A percentile compares a stretch with the other conserved stretches of the same genome.
These are phyloP conservation scores for Brachionus angularis DNA, from an alignment of 1,140 invertebrate genomes.

Conservation along the genomic window DNA sequence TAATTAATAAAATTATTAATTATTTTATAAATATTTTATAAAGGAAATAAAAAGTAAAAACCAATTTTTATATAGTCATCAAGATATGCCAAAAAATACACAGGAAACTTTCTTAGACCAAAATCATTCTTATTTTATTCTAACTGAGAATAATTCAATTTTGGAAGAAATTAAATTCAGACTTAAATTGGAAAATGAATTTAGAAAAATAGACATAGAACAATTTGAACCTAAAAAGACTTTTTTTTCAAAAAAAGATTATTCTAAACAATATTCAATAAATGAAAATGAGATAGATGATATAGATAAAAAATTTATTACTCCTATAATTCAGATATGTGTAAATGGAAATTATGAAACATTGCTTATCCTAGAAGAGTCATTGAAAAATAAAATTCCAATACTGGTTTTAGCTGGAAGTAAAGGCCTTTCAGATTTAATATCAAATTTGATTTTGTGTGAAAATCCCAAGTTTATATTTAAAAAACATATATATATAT, in stretches of 20 bases:
- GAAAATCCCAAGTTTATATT: neutral
- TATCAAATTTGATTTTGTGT: slow-evolving; percentile 49
- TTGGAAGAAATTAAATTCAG: neutral
- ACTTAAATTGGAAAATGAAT: neutral
- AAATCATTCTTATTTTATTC: neutral
- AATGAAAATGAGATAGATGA: neutral
- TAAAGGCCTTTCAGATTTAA: slow-evolving; percentile 56
- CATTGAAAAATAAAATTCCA: slow-evolving; percentile 52
- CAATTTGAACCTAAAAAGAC: slow-evolving; percentile 47
- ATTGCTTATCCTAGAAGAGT: slow-evolving; percentile 51
- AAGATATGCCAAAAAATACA: too few species aligned
- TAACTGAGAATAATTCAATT: neutral
- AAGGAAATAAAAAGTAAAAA: too few species aligned
- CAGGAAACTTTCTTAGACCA: neutral
- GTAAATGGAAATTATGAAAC: slow-evolving; percentile 57
- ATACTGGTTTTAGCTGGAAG: slow-evolving; percentile 57
- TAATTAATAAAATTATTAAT: too few species aligned
- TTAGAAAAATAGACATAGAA: slow-evolving; percentile 45
- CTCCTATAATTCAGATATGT: slow-evolving; percentile 56
- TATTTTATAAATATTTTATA: too few species aligned
- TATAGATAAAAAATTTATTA: neutral
- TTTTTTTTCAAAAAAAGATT: neutral
- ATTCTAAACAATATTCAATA: neutral
- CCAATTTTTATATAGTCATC: too few species aligned
- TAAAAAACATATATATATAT: too few species aligned